phyloP scores from a whole-genome alignment of 1,140 invertebrate genomes.

The Drosophila simulans region DNA sequence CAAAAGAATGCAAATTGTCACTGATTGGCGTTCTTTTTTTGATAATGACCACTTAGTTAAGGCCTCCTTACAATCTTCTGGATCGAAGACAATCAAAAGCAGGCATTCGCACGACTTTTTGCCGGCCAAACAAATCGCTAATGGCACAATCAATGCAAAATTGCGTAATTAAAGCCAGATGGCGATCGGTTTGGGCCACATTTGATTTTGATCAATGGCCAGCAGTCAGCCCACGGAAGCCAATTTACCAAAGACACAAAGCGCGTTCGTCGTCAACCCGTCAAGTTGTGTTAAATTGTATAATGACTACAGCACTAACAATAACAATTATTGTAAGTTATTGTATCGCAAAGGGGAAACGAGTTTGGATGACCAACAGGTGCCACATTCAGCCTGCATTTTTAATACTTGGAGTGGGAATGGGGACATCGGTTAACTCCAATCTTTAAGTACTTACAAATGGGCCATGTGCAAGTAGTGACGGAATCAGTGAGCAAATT shows the following conservation, averaged over 20 bases:
- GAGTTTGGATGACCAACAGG: slow-evolving; percentile 27
- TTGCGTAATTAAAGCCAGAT: slow-evolving; percentile 51
- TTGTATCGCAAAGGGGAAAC: slow-evolving; percentile 32
- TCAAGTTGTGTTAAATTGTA: slow-evolving; percentile 48
- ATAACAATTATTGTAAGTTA: slow-evolving; percentile 50
- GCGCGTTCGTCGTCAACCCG: slow-evolving; percentile 47
- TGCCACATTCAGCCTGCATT: slow-evolving; percentile 14
- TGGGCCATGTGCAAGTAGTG: slow-evolving; percentile 24
- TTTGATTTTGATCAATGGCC: slow-evolving; percentile 44
- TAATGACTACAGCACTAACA: slow-evolving; percentile 35
- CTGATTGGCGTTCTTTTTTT: slow-evolving; percentile 2
- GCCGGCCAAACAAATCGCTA: slow-evolving; percentile 29
- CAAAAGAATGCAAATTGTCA: neutral
- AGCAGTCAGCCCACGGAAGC: slow-evolving; percentile 37
- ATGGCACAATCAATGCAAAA: slow-evolving; percentile 52
- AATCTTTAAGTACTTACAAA: slow-evolving; percentile 17
- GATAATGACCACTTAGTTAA: slow-evolving; percentile 25
- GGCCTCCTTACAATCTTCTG: slow-evolving; percentile 25
- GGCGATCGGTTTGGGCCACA: slow-evolving; percentile 32
- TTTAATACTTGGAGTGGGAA: slow-evolving; percentile 4
- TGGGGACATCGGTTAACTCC: slow-evolving; percentile 17
- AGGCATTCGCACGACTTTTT: slow-evolving; percentile 42
- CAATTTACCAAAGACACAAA: slow-evolving; percentile 28
- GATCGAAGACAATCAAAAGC: slow-evolving; percentile 18
- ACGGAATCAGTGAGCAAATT: slow-evolving; percentile 19